Conservation (phyloP, 23 tunicate genomes). For the Halocynthia roretzi region DNA sequence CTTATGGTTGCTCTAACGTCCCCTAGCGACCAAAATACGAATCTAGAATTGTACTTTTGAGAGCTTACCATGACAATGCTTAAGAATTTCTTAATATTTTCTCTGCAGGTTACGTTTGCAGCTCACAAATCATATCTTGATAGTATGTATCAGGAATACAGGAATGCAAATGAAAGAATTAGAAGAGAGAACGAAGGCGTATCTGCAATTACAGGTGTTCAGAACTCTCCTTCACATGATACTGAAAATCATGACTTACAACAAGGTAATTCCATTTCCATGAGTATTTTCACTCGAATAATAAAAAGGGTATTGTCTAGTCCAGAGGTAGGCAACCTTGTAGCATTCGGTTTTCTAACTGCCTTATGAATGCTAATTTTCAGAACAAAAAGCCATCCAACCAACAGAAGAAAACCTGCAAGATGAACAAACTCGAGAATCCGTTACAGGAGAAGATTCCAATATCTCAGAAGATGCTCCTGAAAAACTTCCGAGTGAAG, state of each 20-base stretch:
- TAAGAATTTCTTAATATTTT: background rate
- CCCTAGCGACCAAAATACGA: no score
- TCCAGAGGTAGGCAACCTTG: no score
- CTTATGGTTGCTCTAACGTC: background rate
- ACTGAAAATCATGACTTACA: no score
- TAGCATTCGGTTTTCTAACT: background rate
- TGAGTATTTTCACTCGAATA: no score
- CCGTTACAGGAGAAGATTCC: background rate
- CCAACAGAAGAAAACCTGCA: no score
- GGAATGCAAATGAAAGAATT: slow-evolving; percentile 33
- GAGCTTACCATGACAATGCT: background rate
- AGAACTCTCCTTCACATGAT: no score
- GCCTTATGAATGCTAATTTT: no score
- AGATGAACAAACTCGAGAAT: background rate
- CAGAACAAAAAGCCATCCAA: no score
- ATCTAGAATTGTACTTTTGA: no score
- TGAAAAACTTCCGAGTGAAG: background rate
- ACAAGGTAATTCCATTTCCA: no score
- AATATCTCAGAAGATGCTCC: background rate
- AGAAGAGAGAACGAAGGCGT: slow-evolving; percentile 22
- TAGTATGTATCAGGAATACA: slow-evolving; percentile 68
- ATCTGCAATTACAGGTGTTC: slow-evolving; percentile 49
- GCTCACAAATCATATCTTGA: slow-evolving; percentile 65
- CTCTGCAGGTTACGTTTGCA: slow-evolving; percentile 51
- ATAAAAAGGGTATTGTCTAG: no score